Percentiles rank a stretch among this genome's conserved stretches.
phyloP scores from a whole-genome alignment of 2,797 vertebrate species.

The Graptemys geographica region DNA sequence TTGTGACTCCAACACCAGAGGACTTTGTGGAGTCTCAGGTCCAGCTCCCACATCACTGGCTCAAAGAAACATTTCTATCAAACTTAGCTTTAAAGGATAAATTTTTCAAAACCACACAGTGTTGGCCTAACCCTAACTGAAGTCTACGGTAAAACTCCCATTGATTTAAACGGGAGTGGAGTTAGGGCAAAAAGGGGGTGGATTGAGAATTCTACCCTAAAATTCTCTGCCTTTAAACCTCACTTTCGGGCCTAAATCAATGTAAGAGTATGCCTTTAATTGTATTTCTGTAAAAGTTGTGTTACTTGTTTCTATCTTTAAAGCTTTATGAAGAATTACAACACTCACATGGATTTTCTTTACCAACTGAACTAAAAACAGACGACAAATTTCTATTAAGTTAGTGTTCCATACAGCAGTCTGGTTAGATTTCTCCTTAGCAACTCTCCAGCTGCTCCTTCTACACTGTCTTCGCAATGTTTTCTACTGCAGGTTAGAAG shows the following conservation, averaged over 20 bases:
- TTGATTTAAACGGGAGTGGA: not conserved
- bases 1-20: no score
- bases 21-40: not conserved
- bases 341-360: not conserved
- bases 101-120: not conserved
- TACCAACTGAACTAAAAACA: not conserved
- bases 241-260: not conserved
- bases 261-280: not conserved
- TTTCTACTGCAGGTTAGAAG: not conserved
- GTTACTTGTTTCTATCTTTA: not conserved
- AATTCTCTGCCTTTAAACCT: not conserved
- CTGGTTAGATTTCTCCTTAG: not conserved
- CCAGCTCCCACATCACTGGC: not conserved
- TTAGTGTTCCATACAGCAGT: not conserved
- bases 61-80: not conserved
- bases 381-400: not conserved
- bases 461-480: not conserved
- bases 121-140: not conserved
- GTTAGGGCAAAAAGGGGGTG: fast-evolving
- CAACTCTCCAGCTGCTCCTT: not conserved
- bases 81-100: not conserved
- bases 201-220: not conserved
- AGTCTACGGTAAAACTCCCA: no score
- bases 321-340: not conserved
- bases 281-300: not conserved